phyloP scores from a whole-genome alignment of 2,888 invertebrate species.

The Apamea sordens region DNA sequence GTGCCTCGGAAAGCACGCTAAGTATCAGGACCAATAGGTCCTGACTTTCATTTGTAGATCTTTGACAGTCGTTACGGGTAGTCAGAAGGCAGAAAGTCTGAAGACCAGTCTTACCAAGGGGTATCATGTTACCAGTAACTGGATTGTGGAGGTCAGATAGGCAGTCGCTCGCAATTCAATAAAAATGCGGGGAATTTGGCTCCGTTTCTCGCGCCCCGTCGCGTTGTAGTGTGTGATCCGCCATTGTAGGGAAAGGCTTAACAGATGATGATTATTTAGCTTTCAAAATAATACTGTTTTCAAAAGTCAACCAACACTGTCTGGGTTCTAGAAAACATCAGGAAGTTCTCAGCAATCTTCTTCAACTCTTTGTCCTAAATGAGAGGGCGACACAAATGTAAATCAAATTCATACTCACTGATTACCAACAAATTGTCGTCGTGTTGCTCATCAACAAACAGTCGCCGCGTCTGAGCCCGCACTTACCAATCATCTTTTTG shows the following conservation, averaged over 20 bases:
- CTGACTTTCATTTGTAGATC: not conserved
- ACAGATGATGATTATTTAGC: not conserved
- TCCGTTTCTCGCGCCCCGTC: too few species aligned
- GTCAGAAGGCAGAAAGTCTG: not conserved
- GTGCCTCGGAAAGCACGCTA: not conserved
- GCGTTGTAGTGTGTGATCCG: too few species aligned
- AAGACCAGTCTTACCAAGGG: not conserved
- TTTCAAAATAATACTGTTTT: not conserved
- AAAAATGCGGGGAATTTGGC: too few species aligned
- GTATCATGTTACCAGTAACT: not conserved
- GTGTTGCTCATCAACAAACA: constrained; percentile 25
- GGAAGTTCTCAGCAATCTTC: too few species aligned
- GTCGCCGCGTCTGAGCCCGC: constrained; percentile 20
- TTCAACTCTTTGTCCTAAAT: not conserved
- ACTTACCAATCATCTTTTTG: constrained; percentile 58
- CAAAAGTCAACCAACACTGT: not conserved
- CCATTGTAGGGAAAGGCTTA: too few species aligned
- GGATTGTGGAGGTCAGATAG: not conserved
- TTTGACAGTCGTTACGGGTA: not conserved
- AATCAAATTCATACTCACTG: constrained; percentile 30
- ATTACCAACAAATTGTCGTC: constrained; percentile 33
- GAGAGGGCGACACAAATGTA: constrained; percentile 1
- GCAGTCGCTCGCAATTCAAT: not conserved
- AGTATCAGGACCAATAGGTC: too few species aligned
- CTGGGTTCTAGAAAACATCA: not conserved